A percentile compares a stretch with the other conserved stretches of the same genome.
Conservation (phyloP, 2,113 vertebrate species). For the Peromyscus maniculatus region DNA sequence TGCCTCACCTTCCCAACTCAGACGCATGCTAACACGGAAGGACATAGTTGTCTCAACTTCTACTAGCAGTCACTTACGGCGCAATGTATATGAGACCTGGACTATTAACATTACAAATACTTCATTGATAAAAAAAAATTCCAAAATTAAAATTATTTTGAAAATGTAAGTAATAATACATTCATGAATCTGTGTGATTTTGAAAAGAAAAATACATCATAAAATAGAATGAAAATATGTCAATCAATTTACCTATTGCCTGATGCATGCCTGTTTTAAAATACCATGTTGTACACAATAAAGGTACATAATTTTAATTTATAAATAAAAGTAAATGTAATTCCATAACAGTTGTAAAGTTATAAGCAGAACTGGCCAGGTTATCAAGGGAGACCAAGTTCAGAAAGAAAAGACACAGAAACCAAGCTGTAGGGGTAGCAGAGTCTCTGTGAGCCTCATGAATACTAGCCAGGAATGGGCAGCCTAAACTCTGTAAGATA, state of each 20-base stretch:
- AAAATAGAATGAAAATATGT: not conserved
- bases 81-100: fast-evolving
- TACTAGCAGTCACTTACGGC: not conserved
- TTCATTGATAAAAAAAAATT: not conserved
- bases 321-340: not conserved
- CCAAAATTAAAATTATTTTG: constrained; percentile 4
- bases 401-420: not conserved
- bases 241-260: not conserved
- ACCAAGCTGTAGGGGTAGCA: not conserved
- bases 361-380: no score
- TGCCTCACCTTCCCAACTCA: not conserved
- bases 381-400: not conserved
- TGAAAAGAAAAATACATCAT: not conserved
- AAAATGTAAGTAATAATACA: not conserved
- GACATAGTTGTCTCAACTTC: not conserved
- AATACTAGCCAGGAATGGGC: not conserved
- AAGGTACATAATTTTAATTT: not conserved
- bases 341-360: not conserved
- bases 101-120: not conserved
- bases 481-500: not conserved
- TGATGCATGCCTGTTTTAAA: not conserved
- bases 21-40: not conserved
- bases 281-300: not conserved
- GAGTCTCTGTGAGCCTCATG: not conserved
- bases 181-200: not conserved